phyloP scores from a whole-genome alignment of 2,797 vertebrate genomes.

The Chloroceryle amazona region DNA sequence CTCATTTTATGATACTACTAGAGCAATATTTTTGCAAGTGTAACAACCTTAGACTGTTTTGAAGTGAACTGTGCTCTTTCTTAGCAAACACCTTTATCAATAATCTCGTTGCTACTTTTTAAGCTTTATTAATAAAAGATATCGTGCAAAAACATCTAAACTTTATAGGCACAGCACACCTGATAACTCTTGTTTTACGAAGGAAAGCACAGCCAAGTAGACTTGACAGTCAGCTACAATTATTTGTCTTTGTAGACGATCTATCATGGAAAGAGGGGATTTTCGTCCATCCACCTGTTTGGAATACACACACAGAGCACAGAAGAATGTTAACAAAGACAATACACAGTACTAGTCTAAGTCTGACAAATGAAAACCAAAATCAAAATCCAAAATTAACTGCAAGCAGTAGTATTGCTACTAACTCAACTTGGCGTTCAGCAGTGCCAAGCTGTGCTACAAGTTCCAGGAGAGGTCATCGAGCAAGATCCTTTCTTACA shows the following conservation, averaged over 20 bases:
- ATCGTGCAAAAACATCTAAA: neutral
- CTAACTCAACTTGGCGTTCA: neutral
- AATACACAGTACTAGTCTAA: neutral
- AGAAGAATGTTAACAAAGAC: neutral
- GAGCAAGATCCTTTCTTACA: neutral
- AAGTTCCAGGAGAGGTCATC: neutral
- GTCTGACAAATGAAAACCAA: neutral
- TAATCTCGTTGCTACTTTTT: neutral
- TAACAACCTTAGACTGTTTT: neutral
- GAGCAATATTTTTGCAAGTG: neutral
- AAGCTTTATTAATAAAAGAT: neutral
- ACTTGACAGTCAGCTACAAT: constrained; percentile 99
- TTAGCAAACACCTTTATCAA: neutral
- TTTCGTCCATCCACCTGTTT: constrained; percentile 90
- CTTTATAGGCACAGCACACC: constrained; percentile 78
- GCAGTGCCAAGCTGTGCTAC: neutral
- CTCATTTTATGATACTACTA: neutral
- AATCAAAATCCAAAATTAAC: neutral
- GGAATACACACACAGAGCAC: constrained; percentile 15
- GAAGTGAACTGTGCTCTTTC: neutral
- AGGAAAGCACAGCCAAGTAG: constrained; percentile 95
- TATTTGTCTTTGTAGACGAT: constrained; percentile 96
- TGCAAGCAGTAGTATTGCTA: neutral
- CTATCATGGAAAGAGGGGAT: constrained; percentile 86
- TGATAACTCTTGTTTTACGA: constrained; percentile 98